Base-by-base conservation (phyloP, 2,113 vertebrate genomes). In the Albula glossodonta region DNA sequence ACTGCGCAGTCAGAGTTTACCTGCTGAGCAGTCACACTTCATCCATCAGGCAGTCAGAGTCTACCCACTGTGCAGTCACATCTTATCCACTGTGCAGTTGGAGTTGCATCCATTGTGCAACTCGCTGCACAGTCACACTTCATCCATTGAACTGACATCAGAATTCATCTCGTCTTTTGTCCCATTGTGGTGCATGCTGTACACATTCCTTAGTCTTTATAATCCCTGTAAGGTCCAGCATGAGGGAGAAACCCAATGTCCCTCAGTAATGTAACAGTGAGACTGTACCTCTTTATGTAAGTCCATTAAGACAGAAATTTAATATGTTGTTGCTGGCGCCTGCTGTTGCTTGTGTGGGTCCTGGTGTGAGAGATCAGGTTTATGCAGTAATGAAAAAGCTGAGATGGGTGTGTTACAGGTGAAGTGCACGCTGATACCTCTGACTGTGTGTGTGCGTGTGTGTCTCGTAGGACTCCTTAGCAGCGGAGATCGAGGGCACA, bases 401-500 rank as follows among this genome's bases (percentile, higher is more conserved):
- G 70, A 70, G 63, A 17, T 3, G 15, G 60, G n/a, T 31, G 70
- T 31, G 70, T 74, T 74, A 74, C 31, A 31, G 22, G n/a, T 74
- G 31, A 74, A 25, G n/a, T 31, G n/a, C 8, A 8, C n/a, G 70
- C 25, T 74, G 70, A 74, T 74, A 7, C 70, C 70, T 22, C 70
- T 74, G 25, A 25, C 22, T 74, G 70, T 31, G 60, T 17, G 15
- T 63, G 15, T 63, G 70, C 2, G 53, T 56, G 53, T 56, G 53
- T 56, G 53, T 56, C 91, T 60, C 52, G 86, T 92, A 99, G 98
- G 98, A 99, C 92, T 99, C 98, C 51, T 89, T 99, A 93, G 98
- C 98, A 41, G 98, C 98, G 4, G 98, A 99, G 92, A 99, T 99
- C 82, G 98, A 99, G 94, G 98, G 98, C 15, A 98, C 97, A 7